Percentiles rank a stretch among this genome's conserved stretches.
These are phyloP conservation scores for Drosophila histrio DNA, from an alignment of 2,888 invertebrate species.

Conservation along the genomic window DNA sequence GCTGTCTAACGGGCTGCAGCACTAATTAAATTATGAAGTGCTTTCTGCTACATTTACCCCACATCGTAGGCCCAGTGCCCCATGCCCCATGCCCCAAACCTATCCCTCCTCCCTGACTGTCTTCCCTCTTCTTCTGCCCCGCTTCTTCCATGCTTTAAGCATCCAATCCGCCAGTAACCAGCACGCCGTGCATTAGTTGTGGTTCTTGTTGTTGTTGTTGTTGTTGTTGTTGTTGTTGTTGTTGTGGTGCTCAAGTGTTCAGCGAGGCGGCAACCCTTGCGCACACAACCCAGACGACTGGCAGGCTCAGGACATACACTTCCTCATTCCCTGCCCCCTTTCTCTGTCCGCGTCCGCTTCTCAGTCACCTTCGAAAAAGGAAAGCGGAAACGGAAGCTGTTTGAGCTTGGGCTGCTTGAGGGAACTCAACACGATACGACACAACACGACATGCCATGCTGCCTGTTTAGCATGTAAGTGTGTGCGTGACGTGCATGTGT, in stretches of 20 bases:
- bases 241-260: conserved; percentile 52
- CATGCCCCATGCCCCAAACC: background rate
- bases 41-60: conserved; percentile 67
- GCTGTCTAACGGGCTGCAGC: conserved; percentile 57
- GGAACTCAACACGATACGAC: conserved; percentile 43
- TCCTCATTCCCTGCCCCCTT: background rate
- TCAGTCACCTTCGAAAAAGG: conserved; percentile 25
- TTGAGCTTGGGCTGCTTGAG: conserved; percentile 49
- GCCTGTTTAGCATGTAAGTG: background rate
- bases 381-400: conserved; percentile 73
- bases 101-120: background rate
- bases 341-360: background rate
- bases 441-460: conserved; percentile 23
- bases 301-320: conserved; percentile 11
- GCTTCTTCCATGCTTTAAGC: conserved; percentile 7
- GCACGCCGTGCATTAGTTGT: conserved; percentile 15
- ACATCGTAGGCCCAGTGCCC: background rate
- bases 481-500: conserved; percentile 5
- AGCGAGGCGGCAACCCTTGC: conserved; percentile 64
- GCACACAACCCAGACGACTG: conserved; percentile 31
- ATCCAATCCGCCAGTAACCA: conserved; percentile 35
- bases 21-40: conserved; percentile 75
- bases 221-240: conserved; percentile 20
- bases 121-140: background rate
- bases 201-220: conserved; percentile 8